Percentiles rank a stretch among this genome's conserved stretches.
Evolutionary conservation across 2,888 invertebrate species (phyloP).

Genomic region (Luperina testacea): DNA sequence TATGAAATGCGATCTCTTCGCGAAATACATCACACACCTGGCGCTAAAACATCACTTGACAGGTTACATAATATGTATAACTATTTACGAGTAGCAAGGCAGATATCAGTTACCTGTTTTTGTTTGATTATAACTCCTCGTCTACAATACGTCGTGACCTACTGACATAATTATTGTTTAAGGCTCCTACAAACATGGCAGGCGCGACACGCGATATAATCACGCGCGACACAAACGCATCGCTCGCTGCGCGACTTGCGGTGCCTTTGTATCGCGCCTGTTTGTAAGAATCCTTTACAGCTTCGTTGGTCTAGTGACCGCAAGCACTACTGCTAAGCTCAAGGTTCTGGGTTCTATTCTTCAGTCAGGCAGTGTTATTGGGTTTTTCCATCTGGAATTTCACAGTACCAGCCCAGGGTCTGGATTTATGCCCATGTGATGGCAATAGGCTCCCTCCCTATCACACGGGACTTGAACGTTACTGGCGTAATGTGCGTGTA

Average conservation of each 20-base stretch:
- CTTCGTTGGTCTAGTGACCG: neutral
- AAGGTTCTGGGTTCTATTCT: neutral
- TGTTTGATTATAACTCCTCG: neutral
- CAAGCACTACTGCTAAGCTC: neutral
- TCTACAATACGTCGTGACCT: neutral
- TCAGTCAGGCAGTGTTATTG: neutral
- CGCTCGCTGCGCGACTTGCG: too few species aligned
- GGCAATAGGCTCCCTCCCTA: neutral
- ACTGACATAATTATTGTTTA: neutral
- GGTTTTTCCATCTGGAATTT: neutral
- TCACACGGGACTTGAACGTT: neutral
- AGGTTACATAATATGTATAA: constrained; percentile 9
- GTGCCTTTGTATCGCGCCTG: too few species aligned
- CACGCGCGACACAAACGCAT: too few species aligned
- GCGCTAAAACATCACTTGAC: constrained; percentile 7
- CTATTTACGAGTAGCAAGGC: neutral
- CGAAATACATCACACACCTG: neutral
- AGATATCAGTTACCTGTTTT: neutral
- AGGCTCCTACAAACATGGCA: too few species aligned
- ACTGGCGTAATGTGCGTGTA: neutral
- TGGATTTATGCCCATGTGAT: neutral
- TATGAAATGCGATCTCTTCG: neutral
- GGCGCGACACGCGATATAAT: too few species aligned
- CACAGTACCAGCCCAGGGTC: neutral
- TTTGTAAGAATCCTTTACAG: neutral